Evolutionary conservation across 2,888 invertebrate species (phyloP).

Genomic region (Eupelmus urozonus): DNA sequence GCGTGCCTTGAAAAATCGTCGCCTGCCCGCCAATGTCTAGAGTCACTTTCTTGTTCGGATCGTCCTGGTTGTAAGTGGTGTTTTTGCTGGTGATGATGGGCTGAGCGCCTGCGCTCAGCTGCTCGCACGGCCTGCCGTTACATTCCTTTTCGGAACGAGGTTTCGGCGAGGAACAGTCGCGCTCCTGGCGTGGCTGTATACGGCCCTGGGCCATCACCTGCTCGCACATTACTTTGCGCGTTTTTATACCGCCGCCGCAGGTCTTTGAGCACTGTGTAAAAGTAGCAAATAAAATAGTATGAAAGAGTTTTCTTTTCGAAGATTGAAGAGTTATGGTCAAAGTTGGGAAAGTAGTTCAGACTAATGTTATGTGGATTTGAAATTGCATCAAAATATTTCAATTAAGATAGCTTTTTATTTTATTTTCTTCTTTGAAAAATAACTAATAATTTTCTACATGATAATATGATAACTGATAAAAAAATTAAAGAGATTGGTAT

Average conservation of each 20-base stretch:
- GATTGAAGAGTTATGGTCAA: neutral
- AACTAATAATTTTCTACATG: neutral
- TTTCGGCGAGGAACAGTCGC: constrained; percentile 86
- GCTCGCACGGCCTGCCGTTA: constrained; percentile 87
- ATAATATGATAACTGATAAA: constrained; percentile 3
- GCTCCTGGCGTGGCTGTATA: constrained; percentile 87
- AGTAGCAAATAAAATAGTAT: no score
- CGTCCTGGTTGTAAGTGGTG: constrained; percentile 88
- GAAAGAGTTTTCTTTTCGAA: neutral
- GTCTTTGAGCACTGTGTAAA: constrained; percentile 87
- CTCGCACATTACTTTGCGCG: constrained; percentile 89
- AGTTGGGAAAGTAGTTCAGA: no score
- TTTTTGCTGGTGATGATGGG: constrained; percentile 89
- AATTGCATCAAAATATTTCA: no score
- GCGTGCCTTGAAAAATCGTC: constrained; percentile 91
- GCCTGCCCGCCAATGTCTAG: constrained; percentile 94
- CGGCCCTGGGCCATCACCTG: constrained; percentile 96
- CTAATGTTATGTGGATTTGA: no score
- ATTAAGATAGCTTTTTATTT: no score
- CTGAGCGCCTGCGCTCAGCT: constrained; percentile 83
- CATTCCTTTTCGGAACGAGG: constrained; percentile 90
- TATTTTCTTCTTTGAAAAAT: neutral
- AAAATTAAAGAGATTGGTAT: no score
- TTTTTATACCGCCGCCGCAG: constrained; percentile 95
- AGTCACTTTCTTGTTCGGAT: constrained; percentile 87